Base-by-base conservation (phyloP, 2,113 vertebrate genomes). In the Apodemus sylvaticus region DNA sequence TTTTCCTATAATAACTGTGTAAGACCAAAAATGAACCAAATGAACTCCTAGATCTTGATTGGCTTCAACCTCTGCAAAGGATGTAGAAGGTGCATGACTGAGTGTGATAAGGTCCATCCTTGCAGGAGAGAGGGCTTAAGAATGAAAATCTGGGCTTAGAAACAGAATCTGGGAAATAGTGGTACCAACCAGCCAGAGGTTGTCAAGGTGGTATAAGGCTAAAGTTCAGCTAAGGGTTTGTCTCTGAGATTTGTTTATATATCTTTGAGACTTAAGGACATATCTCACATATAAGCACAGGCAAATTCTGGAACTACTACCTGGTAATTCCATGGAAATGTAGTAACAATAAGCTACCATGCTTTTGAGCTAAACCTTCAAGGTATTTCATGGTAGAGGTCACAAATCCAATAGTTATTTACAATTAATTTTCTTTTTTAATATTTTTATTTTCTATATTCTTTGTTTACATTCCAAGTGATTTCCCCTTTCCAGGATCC, bases 161-260 rank as follows among this genome's bases (percentile, higher is more conserved):
- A 91, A 31, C 0, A 29, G 29, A 94, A 55, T 85, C 10, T 85
- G 58, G 39, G 83, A 64, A 79, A 55, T 55, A 31, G 77, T 11
- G 17, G 36, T 79, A 53, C 7, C 31, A 19, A 53, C 29, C 31
- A 55, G 29, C 39, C 73, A 70, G 4, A 82, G 45, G 70, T 71
- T 39, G 10, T 89, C 77, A 71, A 55, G 29, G 4, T n/a, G 42
- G 81, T 36, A 42, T 34, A 22, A 93, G 42, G 53, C 9, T 74
- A 89, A 85, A 73, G 48, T 90, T 60, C 36, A 93, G 70, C 55
- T 83, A n/a, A 79, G 42, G 24, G 29, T 91, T 95, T 78, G 51
- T 79, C 24, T 94, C 11, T 68, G 51, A 92, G 64, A 7, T 2
- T 34, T 95, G 42, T 58, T 62, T 73, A 94, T 13, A 66, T 13